Percentiles rank a stretch among this genome's conserved stretches.
These are phyloP conservation scores for Branchinecta sandiegonensis DNA, from an alignment of 2,888 invertebrate species.

Conservation along the genomic window DNA sequence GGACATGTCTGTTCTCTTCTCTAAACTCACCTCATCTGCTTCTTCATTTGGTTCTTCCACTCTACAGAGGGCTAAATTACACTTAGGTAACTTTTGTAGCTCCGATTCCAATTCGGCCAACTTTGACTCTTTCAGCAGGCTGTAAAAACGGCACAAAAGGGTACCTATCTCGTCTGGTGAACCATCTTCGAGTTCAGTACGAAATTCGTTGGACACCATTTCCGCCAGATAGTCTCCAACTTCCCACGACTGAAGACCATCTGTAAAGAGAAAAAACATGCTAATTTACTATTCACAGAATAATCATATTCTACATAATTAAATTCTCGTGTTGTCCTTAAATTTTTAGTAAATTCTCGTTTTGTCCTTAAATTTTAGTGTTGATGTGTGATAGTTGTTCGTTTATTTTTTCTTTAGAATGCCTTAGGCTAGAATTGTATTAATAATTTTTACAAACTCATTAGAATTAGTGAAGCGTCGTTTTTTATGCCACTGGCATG, in stretches of 20 bases:
- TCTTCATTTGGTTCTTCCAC: neutral
- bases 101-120: constrained; percentile 18
- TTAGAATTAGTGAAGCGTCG: no score
- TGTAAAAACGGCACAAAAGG: constrained; percentile 22
- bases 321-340: no score
- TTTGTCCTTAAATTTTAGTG: no score
- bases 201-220: constrained; percentile 56
- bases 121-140: constrained; percentile 17
- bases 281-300: neutral
- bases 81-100: constrained; percentile 18
- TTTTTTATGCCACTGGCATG: no score
- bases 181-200: constrained; percentile 54
- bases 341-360: no score
- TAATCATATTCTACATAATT: no score
- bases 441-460: no score
- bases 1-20: no score
- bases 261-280: constrained; percentile 33
- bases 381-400: no score
- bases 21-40: neutral
- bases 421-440: no score
- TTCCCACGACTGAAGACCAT: constrained; percentile 43
- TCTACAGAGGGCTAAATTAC: constrained; percentile 20
- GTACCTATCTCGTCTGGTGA: constrained; percentile 41
- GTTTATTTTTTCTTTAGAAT: no score
- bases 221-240: constrained; percentile 51